Percentiles rank a stretch among this genome's conserved stretches.
phyloP scores from a whole-genome alignment of 2,113 vertebrate genomes.

The Antidorcas marsupialis region DNA sequence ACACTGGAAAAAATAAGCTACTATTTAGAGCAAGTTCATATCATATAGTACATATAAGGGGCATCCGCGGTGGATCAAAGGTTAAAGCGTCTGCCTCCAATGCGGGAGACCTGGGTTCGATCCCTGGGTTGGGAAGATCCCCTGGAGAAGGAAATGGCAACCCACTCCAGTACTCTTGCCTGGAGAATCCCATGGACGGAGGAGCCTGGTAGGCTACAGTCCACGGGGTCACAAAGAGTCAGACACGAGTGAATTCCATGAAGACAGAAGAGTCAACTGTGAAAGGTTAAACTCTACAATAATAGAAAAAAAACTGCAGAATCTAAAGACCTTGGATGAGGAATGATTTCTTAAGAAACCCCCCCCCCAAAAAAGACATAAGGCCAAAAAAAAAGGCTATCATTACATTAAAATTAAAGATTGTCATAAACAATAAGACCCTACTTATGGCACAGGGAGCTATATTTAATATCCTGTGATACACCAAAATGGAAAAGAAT shows the following conservation, averaged over 20 bases:
- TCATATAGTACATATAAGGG: background rate
- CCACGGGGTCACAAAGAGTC: too few species aligned
- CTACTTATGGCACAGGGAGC: background rate
- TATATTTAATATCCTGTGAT: background rate
- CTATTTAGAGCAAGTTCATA: background rate
- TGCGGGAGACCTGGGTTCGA: too few species aligned
- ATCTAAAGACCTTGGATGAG: background rate
- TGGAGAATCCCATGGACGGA: too few species aligned
- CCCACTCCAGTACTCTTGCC: too few species aligned
- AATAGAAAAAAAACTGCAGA: background rate
- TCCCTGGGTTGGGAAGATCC: too few species aligned
- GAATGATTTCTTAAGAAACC: background rate
- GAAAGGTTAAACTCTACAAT: background rate
- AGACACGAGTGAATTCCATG: background rate
- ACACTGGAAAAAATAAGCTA: background rate
- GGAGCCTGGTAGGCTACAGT: too few species aligned
- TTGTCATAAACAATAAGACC: background rate
- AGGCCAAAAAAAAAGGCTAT: background rate
- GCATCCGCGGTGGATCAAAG: too few species aligned
- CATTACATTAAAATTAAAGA: background rate
- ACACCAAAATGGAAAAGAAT: background rate
- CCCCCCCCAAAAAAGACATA: background rate
- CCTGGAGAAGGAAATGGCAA: too few species aligned
- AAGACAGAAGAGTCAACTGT: background rate
- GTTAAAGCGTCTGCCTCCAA: too few species aligned